Evolutionary conservation across 2,888 invertebrate genomes (phyloP).

Genomic region (Synergus gifuensis): DNA sequence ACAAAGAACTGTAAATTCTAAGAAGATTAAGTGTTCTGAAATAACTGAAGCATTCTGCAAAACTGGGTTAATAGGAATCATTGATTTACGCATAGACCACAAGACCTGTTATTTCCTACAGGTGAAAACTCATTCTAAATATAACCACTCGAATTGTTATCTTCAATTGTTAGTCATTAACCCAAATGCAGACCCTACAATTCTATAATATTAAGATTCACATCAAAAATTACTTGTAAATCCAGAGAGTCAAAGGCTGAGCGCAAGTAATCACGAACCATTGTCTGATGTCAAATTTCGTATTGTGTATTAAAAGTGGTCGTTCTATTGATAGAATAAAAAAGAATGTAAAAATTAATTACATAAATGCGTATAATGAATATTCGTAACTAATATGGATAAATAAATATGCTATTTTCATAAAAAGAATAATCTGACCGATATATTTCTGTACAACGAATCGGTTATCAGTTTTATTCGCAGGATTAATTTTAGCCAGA

Average conservation of each 20-base stretch:
- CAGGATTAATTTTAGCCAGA: conserved; percentile 81
- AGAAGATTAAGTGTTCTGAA: not conserved
- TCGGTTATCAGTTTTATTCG: conserved; percentile 82
- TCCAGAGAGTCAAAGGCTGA: conserved; percentile 94
- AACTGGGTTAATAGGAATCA: conserved; percentile 24
- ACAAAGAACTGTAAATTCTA: not conserved
- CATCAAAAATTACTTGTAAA: conserved; percentile 85
- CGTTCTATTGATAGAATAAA: conserved; percentile 82
- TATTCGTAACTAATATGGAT: not conserved
- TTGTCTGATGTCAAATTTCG: conserved; percentile 96
- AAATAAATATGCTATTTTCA: conserved; percentile 11
- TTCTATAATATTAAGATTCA: not conserved
- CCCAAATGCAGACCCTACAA: conserved; percentile 21
- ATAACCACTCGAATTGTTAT: conserved; percentile 19
- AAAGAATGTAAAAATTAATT: conserved; percentile 1
- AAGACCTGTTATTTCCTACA: conserved; percentile 43
- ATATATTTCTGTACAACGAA: conserved; percentile 98
- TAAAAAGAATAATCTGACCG: conserved; percentile 80
- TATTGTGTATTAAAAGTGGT: conserved; percentile 92
- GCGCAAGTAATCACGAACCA: conserved; percentile 96
- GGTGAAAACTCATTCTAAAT: conserved; percentile 46
- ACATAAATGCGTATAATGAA: not conserved
- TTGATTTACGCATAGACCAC: conserved; percentile 24
- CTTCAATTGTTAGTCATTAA: conserved; percentile 21
- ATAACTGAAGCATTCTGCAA: not conserved